phyloP scores from a whole-genome alignment of 1,140 invertebrate genomes.

The Dufourea novaeangliae region DNA sequence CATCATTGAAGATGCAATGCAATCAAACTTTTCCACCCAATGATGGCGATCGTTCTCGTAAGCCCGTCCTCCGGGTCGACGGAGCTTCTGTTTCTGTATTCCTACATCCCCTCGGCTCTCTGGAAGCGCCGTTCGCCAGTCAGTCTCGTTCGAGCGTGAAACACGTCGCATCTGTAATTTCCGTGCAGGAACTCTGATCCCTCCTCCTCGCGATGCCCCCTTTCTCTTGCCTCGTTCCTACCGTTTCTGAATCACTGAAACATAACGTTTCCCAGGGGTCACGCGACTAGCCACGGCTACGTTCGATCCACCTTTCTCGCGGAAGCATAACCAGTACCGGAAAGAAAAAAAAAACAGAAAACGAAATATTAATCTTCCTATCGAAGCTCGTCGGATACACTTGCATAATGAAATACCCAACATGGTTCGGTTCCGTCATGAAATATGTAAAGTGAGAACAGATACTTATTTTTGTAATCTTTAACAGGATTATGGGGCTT shows the following conservation, averaged over 20 bases:
- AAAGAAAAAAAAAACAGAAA: no score
- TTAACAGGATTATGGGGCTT: no score
- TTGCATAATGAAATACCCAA: no score
- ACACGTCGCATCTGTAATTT: slow-evolving; percentile 68
- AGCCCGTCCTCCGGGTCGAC: not conserved
- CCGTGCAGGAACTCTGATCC: slow-evolving; percentile 58
- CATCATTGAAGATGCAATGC: slow-evolving; percentile 9
- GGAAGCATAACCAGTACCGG: not conserved
- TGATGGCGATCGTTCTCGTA: slow-evolving; percentile 18
- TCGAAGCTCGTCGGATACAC: no score
- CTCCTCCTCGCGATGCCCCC: slow-evolving; percentile 29
- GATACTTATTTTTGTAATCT: no score
- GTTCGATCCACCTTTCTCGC: slow-evolving; percentile 11
- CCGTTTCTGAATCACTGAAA: slow-evolving; percentile 16
- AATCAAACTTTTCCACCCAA: slow-evolving; percentile 25
- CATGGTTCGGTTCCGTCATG: no score
- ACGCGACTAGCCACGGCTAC: slow-evolving; percentile 11
- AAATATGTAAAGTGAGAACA: no score
- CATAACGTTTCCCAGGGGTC: slow-evolving; percentile 26
- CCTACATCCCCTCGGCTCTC: slow-evolving; percentile 5
- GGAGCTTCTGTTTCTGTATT: slow-evolving; percentile 13
- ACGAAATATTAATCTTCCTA: not conserved
- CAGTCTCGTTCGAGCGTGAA: slow-evolving; percentile 59
- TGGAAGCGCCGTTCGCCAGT: slow-evolving; percentile 40
- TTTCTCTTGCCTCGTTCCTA: slow-evolving; percentile 19